These are phyloP conservation scores for Sebastes schlegelii DNA, from an alignment of 2,113 vertebrate species.

Conservation along the genomic window DNA sequence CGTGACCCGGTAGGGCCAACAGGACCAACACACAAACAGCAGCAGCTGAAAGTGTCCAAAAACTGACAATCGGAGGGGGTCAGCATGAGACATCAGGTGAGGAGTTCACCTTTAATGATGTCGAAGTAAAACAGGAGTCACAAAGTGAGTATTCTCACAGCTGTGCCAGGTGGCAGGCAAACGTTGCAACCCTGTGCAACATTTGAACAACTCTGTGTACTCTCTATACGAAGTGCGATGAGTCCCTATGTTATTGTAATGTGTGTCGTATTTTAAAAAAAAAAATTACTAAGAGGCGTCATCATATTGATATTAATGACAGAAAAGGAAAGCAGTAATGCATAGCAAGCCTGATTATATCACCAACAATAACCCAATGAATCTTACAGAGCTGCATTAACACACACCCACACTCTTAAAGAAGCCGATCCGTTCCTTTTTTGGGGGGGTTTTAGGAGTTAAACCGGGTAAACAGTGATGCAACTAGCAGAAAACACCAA, in stretches of 20 bases:
- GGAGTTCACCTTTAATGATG: constrained; percentile 49
- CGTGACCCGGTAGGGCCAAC: background rate
- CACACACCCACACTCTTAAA: constrained; percentile 66
- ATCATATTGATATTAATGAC: constrained; percentile 7
- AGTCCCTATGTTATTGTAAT: background rate
- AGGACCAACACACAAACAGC: background rate
- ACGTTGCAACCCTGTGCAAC: constrained; percentile 46
- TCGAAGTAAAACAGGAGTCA: constrained; percentile 34
- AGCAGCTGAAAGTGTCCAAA: constrained; percentile 11
- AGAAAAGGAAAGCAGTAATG: constrained; percentile 11
- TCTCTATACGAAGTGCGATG: constrained; percentile 9
- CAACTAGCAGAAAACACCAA: constrained; percentile 73
- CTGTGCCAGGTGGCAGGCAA: constrained; percentile 52
- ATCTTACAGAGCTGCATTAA: constrained; percentile 51
- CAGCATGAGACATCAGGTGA: constrained; percentile 28
- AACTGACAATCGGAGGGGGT: constrained; percentile 1
- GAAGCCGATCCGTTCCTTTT: constrained; percentile 54
- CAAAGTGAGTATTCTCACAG: constrained; percentile 49
- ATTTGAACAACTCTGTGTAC: constrained; percentile 45
- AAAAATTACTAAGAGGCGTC: background rate
- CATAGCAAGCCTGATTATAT: constrained; percentile 5
- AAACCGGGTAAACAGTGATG: constrained; percentile 70
- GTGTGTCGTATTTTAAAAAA: background rate
- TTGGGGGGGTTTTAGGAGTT: constrained; percentile 42
- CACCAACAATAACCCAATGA: background rate